Evolutionary conservation across 2,113 vertebrate genomes (phyloP), one percentile per base, ranked within the genome.

Genomic region (Glaucomys volans): DNA sequence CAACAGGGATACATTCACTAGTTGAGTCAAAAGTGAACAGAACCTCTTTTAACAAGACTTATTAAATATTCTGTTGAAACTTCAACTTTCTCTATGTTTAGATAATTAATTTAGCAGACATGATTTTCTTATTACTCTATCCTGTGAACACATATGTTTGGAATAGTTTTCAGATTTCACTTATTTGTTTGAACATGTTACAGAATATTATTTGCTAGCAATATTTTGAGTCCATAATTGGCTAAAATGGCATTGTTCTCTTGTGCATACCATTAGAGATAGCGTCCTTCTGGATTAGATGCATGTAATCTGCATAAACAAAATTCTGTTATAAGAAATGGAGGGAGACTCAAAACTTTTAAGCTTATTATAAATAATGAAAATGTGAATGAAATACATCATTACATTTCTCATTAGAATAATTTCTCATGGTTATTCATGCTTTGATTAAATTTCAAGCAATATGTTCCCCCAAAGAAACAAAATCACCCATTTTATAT

Each of bases 381-480:
- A 97, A 96, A 87, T 87, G 7, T 82, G 52, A 93, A 84, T 90
- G 42, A 96, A 96, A 87, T 91, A 90, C 17, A 94, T 91, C 32
- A 91, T 96, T 92, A 87, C 18, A 71, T 75, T 95, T 92, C 67
- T 96, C 77, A 96, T 95, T 96, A 95, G 71, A 91, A 95, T 66
- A 90, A 87, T 84, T 91, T 93, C 74, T 97, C 32, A 86, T 86
- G 72, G 93, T 97, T 95, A 95, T 94, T 87, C 80, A 96, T 94
- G 26, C 54, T 94, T 96, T 96, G 66, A 89, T 95, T 95, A 97
- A 97, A 95, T 95, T 93, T 79, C 13, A 40, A 97, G 90, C 80
- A 97, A 93, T 95, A 94, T 57, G 12, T 91, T 97, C 66, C 95
- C 95, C 95, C 88, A 96, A 97, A 98, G 95, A 97, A 92, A 96